Percentiles rank a stretch among this genome's conserved stretches.
Conservation (phyloP, 2,797 vertebrate species). For the Percopsis omiscomaycus region DNA sequence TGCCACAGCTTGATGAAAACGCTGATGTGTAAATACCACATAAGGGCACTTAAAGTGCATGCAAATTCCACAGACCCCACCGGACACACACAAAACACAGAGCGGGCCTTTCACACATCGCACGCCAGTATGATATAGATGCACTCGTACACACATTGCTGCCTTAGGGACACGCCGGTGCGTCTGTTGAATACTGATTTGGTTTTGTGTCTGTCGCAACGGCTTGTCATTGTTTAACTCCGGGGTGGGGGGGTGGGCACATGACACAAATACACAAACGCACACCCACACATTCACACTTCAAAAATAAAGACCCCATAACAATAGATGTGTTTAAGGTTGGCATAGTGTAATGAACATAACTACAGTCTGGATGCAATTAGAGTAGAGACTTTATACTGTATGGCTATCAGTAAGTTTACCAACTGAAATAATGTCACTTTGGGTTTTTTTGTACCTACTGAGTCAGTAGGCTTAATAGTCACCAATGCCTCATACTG, state of each 20-base stretch:
- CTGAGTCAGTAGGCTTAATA: not conserved
- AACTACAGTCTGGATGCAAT: too few species aligned
- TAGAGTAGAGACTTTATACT: too few species aligned
- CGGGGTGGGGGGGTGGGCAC: not conserved
- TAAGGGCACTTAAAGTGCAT: conserved; percentile 16
- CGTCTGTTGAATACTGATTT: conserved; percentile 17
- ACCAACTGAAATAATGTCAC: too few species aligned
- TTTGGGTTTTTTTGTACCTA: not conserved
- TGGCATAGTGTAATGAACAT: too few species aligned
- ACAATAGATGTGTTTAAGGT: not conserved
- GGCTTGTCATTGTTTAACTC: conserved; percentile 21
- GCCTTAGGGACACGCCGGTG: not conserved
- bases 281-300: not conserved
- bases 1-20: conserved; percentile 55
- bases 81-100: conserved; percentile 24
- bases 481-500: not conserved
- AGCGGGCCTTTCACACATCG: not conserved
- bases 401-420: too few species aligned
- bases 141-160: not conserved
- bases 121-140: not conserved
- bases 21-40: conserved; percentile 56
- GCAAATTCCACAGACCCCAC: conserved; percentile 26
- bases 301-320: not conserved
- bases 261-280: not conserved
- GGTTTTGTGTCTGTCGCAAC: conserved; percentile 22